Evolutionary conservation across 2,113 vertebrate genomes (phyloP), one percentile per base, ranked within the genome.

Genomic region (Gambusia affinis): DNA sequence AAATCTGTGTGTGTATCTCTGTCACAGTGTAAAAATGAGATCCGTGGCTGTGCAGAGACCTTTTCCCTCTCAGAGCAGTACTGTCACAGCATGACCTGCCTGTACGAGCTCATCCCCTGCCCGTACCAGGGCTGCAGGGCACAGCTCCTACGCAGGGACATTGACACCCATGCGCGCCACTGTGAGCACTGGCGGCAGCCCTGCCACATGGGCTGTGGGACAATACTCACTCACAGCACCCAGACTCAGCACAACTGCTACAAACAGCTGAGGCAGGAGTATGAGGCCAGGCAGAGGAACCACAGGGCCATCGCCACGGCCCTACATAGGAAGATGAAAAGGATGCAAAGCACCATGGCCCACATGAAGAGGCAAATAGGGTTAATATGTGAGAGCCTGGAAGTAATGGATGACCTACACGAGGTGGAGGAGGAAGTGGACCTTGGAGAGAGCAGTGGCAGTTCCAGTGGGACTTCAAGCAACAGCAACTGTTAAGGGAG

Each of bases 21-120:
- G 60, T 37, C 67, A 12, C 87, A 96, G 96, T 96, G 96, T 85
- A 95, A 92, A 80, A 96, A 96, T 7, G 91, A 94, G 1, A 90
- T 92, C 66, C 92, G 90, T 14, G 95, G 96, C 70, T 96, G 95
- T 83, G 60, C 81, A 47, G 94, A 92, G 61, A 95, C 88, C 0
- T 94, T 95, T 75, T 75, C 94, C 51, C 91, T 96, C 60, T 90
- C 93, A 0, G 92, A 94, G 78, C 93, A 94, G 80, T 94, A 89
- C 78, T 88, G 89, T 28, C 96, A 96, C 87, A 94, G 92, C 72
- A 87, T 93, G 78, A 89, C 79, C 47, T 96, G 95, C 19, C 84
- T 87, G 7, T 96, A 91, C 0, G 93, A 96, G 89, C 84, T 88
- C 65, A 89, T 88, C 39, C 71, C 90, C 27, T 96, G 95, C 71